Evolutionary conservation across 2,113 vertebrate species (phyloP).

Genomic region (Ibidorhyncha struthersii): DNA sequence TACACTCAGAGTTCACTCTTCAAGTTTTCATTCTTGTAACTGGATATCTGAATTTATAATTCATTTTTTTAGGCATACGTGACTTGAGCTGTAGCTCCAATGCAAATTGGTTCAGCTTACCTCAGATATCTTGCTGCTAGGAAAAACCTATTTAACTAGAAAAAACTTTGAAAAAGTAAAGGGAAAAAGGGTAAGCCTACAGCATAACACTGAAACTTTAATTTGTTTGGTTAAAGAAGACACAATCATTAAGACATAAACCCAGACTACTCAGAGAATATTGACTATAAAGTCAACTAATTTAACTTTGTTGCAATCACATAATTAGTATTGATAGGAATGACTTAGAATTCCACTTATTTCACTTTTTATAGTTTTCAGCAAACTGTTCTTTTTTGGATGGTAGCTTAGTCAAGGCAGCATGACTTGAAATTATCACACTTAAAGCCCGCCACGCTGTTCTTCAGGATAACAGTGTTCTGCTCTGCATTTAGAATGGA

Average conservation of each 20-base stretch:
- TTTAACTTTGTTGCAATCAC: background rate
- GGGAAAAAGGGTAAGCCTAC: background rate
- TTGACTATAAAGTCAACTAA: background rate
- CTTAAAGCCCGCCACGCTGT: background rate
- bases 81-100: background rate
- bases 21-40: slow-evolving; percentile 13
- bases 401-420: background rate
- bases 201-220: background rate
- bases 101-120: slow-evolving; percentile 14
- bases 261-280: background rate
- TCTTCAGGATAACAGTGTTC: background rate
- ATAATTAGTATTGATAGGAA: slow-evolving; percentile 25
- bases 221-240: slow-evolving; percentile 25
- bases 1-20: background rate
- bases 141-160: background rate
- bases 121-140: background rate
- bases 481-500: background rate
- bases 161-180: background rate
- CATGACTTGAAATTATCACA: background rate
- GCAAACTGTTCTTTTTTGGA: background rate
- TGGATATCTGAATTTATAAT: slow-evolving; percentile 19
- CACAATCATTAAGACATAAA: slow-evolving; percentile 7
- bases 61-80: background rate
- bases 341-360: background rate
- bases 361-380: background rate